Evolutionary conservation across 1,140 invertebrate species (phyloP), one percentile per base, ranked within the genome.

Genomic region (Penaeus indicus): DNA sequence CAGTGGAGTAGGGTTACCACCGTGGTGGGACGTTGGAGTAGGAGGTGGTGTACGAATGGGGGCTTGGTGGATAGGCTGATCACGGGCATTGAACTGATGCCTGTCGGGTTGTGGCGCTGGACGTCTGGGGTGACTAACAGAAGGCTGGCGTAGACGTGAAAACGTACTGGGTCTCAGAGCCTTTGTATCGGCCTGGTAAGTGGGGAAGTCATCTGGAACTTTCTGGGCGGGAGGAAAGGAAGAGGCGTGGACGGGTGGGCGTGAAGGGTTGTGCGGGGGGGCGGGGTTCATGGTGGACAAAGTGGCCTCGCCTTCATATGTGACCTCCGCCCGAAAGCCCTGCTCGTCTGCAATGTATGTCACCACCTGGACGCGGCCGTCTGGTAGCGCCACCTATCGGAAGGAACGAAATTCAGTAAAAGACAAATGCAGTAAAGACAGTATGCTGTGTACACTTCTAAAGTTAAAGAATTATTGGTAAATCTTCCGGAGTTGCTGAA

Each of bases 291-390:
- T 38, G 54, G 38, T n/a, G 19, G 79, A 27, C 64, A 84, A 25
- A 42, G 32, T 8, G 69, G 79, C 89, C 32, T 85, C 82, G 1
- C 88, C 86, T 47, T 92, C 89, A 79, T 92, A 91, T n/a, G 90
- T 91, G 19, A 92, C 92, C 22, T 92, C 90, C 21, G 92, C 92
- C 42, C 92, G 85, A 90, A 92, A 92, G 25, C 92, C 92, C 13
- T 91, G 86, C 22, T 92, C 91, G 83, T 92, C 92, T 11, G 92
- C 92, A n/a, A 91, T 90, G 88, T 92, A 92, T 2, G 92, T 91
- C 18, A 92, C 92, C 27, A 92, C 84, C 60, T 92, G 88, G 3
- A 89, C 67, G 0, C 87, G 75, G 0, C 92, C 92, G 75, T 92
- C 91, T 10, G 90, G 91, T 18, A 91, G 87, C 19, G 89, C 64